Conservation (phyloP, 2,888 invertebrate species). For the Sphecodes monilicornis region DNA sequence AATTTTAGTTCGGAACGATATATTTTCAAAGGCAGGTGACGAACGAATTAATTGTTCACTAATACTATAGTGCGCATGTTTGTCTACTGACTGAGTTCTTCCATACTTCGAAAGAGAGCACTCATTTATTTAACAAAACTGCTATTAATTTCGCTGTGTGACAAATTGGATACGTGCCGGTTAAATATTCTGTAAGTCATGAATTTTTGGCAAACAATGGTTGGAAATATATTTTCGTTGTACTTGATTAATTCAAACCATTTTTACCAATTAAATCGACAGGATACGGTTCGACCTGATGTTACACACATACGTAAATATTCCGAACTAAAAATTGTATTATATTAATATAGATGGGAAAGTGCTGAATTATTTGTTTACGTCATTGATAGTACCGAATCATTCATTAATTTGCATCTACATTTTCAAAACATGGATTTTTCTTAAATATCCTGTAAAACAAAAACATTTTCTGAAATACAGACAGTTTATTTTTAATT, state of each 20-base stretch:
- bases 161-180: not conserved
- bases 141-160: not conserved
- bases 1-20: not conserved
- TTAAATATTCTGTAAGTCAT: not conserved
- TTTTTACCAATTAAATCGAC: constrained; percentile 1
- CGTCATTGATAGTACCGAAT: not conserved
- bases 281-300: not conserved
- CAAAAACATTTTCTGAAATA: no score
- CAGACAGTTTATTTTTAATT: no score
- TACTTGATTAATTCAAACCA: not conserved
- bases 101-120: not conserved
- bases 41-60: not conserved
- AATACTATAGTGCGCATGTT: not conserved
- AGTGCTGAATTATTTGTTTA: not conserved
- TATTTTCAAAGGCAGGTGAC: not conserved
- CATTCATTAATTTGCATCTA: not conserved
- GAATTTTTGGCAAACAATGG: not conserved
- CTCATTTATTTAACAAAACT: not conserved
- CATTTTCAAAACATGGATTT: not conserved
- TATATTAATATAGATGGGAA: not conserved
- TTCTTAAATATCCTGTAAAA: no score
- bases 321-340: not conserved
- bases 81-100: not conserved
- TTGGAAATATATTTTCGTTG: not conserved
- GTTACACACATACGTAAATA: not conserved